These are phyloP conservation scores for Ladona fulva DNA, from an alignment of 1,140 invertebrate species.

Conservation along the genomic window DNA sequence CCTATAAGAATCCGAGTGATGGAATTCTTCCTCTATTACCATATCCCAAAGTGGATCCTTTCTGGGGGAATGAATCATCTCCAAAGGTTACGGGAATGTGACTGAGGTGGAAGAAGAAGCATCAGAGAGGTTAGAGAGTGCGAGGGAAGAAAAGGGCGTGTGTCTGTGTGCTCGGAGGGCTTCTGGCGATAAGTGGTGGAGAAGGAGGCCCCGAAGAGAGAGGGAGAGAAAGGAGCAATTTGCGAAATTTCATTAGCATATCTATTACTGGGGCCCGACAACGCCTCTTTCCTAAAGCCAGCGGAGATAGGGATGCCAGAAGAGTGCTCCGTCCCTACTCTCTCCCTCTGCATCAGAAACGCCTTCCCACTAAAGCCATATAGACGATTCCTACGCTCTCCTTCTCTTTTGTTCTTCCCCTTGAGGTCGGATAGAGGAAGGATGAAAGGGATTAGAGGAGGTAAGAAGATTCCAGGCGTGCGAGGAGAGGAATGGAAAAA, in stretches of 20 bases:
- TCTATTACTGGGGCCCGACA: not conserved
- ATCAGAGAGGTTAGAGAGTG: not conserved
- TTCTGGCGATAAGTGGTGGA: not conserved
- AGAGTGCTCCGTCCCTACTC: not conserved
- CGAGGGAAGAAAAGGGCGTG: not conserved
- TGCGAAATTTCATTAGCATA: conserved; percentile 10
- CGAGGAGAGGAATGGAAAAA: no score
- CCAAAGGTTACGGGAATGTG: not conserved
- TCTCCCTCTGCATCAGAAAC: not conserved
- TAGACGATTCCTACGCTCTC: no score
- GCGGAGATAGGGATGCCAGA: not conserved
- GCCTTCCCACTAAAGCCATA: no score
- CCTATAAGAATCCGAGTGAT: no score
- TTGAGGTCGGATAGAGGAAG: no score
- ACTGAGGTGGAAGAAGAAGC: not conserved
- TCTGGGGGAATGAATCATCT: no score
- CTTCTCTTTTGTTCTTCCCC: no score
- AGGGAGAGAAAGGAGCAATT: not conserved
- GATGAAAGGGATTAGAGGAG: no score
- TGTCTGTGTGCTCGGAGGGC: not conserved
- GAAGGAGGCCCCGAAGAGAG: not conserved
- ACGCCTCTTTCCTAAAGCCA: not conserved
- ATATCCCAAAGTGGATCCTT: no score
- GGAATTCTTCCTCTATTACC: no score
- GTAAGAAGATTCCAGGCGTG: no score